Percentiles rank a stretch among this genome's conserved stretches.
These are phyloP conservation scores for Aphelenchoides fujianensis DNA, from an alignment of 1,140 invertebrate species.

Conservation along the genomic window DNA sequence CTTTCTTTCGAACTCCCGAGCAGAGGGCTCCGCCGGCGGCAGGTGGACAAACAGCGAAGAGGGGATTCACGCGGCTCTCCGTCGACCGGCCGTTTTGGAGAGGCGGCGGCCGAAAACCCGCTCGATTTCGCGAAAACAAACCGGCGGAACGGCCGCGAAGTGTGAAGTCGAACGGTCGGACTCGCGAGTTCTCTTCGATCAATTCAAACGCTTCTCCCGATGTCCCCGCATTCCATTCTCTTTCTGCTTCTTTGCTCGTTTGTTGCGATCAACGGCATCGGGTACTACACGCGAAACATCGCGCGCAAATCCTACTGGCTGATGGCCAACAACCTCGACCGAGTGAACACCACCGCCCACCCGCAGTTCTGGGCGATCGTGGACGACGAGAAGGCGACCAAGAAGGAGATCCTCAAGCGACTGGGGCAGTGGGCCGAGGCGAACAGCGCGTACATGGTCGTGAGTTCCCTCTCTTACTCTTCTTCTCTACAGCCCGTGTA, in stretches of 20 bases:
- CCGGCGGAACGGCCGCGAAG: not conserved
- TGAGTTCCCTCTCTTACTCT: too few relatives aligned
- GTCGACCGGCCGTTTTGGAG: not conserved
- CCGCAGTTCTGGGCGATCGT: not conserved
- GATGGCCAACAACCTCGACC: not conserved
- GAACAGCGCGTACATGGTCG: not conserved
- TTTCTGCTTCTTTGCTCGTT: not conserved
- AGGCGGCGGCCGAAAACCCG: not conserved
- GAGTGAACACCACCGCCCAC: not conserved
- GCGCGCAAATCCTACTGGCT: conserved; percentile 1
- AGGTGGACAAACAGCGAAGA: too few relatives aligned
- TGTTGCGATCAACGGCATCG: not conserved
- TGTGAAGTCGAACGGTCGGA: too few relatives aligned
- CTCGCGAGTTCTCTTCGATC: too few relatives aligned
- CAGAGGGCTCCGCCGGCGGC: too few relatives aligned
- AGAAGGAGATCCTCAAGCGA: not conserved
- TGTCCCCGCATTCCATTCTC: not conserved
- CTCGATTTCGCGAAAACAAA: not conserved
- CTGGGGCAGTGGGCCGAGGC: conserved; percentile 1
- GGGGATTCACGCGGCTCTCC: too few relatives aligned
- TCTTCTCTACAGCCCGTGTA: not conserved
- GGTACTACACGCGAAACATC: conserved; percentile 4
- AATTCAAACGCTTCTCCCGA: not conserved
- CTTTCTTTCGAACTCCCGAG: too few relatives aligned
- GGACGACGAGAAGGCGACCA: not conserved